Base-by-base conservation (phyloP, 2,797 vertebrate genomes). In the Triplophysa bombifrons region DNA sequence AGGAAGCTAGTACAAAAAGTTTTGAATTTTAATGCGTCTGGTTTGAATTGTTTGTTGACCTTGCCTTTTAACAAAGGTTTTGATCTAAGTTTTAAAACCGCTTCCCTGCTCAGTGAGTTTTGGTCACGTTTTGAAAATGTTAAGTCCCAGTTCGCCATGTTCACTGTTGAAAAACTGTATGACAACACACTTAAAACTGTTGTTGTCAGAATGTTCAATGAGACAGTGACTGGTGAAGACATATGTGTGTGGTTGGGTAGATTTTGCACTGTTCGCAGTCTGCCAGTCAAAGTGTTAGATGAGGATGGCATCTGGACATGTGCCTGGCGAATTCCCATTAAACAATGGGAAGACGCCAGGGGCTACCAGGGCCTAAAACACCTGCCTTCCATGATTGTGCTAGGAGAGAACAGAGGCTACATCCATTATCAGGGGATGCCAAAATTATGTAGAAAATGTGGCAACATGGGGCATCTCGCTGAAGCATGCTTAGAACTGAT, bases 351-450 rank as follows among this genome's bases (percentile, higher is more conserved):
- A 14, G 55, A 73, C 3, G 5, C 34, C 1, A 7, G 2, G 2
- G 41, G 56, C 0, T 75, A 14, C 48, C 46, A 64, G 44, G 61
- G 73, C 12, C 48, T 75, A 11, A 30, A 8, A 8, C 61, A 64
- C 4, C 0, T 75, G 1, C 61, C 48, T 0, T 68, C 65, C 0
- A 58, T 72, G n/a, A 68, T 75, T 5, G 55, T 60, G 20, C 8
- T 81, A 25, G 79, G 79, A n/a, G 79, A 70, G 4, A 70, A 81
- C 20, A 41, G 65, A 3, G 72, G 72, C 27, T 61, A 72, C 12
- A 68, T 77, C 0, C 10, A 64, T 19, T 82, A 73, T 6, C 70
- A 78, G 0, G 76, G 81, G 0, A 78, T 71, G 66, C 72, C 82
- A 2, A 76, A 80, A 2, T 0, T 80, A 0, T 80, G 82, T 2